phyloP scores from a whole-genome alignment of 1,140 invertebrate species.

The Glossosoma conforme region DNA sequence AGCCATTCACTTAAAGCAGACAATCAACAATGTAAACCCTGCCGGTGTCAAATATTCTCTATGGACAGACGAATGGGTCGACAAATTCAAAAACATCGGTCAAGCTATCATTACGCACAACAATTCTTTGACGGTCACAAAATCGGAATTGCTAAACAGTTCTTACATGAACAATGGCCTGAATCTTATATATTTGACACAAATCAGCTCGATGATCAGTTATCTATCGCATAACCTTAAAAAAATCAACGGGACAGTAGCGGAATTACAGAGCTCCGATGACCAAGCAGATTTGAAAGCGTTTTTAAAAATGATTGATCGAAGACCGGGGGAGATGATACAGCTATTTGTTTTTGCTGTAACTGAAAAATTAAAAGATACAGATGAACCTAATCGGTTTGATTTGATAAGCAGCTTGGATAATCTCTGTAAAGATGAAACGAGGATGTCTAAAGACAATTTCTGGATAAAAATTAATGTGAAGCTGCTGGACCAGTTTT shows the following conservation, averaged over 20 bases:
- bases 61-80: conserved; percentile 29
- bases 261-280: conserved; percentile 23
- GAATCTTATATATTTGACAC: conserved; percentile 39
- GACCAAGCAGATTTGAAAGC: conserved; percentile 35
- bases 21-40: conserved; percentile 35
- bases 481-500: conserved; percentile 15
- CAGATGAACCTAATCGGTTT: conserved; percentile 12
- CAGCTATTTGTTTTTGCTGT: conserved; percentile 41
- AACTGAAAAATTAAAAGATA: conserved; percentile 35
- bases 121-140: conserved; percentile 3
- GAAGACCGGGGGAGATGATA: conserved; percentile 38
- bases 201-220: conserved; percentile 39
- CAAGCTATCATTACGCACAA: conserved; percentile 12
- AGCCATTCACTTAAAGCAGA: conserved; percentile 32
- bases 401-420: conserved; percentile 17
- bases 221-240: conserved; percentile 34
- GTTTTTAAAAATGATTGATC: conserved; percentile 38
- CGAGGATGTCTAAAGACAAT: conserved; percentile 2
- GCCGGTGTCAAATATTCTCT: conserved; percentile 34
- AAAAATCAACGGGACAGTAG: conserved; percentile 30
- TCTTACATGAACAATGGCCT: conserved; percentile 15
- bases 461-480: conserved; percentile 15
- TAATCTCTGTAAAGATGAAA: conserved; percentile 20
- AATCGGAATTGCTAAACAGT: conserved; percentile 7
- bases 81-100: conserved; percentile 23